Percentiles rank a stretch among this genome's conserved stretches.
Conservation (phyloP, 2,888 invertebrate genomes). For the Monoplex corrugatus region DNA sequence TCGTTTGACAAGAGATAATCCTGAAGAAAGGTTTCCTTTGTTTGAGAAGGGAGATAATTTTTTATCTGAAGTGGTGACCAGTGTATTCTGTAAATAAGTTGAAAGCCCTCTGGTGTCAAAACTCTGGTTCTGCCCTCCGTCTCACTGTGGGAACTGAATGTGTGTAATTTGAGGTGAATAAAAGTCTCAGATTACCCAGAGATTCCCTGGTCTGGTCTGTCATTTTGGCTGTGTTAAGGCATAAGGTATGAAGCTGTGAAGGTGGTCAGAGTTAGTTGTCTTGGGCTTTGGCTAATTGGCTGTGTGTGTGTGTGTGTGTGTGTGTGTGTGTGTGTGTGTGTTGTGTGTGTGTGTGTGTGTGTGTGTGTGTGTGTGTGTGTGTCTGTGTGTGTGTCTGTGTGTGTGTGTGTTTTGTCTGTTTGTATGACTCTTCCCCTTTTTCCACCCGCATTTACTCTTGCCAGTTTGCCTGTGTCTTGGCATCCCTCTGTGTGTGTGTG, state of each 20-base stretch:
- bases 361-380: too few species aligned
- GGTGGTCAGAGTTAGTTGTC: too few species aligned
- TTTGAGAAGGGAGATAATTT: not conserved
- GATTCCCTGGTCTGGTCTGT: too few species aligned
- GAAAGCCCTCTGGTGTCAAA: not conserved
- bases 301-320: not conserved
- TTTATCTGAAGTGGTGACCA: not conserved
- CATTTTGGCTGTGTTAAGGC: too few species aligned
- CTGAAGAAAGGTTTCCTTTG: not conserved
- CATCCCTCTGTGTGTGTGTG: not conserved
- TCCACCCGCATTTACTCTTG: not conserved
- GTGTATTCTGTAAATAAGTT: not conserved
- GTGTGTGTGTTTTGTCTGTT: too few species aligned
- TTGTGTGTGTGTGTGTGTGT: too few species aligned
- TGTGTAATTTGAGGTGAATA: slow-evolving; percentile 34
- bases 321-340: not conserved
- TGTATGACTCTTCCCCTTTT: too few species aligned
- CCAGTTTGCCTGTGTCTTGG: slow-evolving; percentile 36
- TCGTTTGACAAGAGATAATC: too few species aligned
- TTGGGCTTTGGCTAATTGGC: not conserved
- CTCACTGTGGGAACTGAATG: slow-evolving; percentile 18
- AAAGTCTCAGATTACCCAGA: slow-evolving; percentile 25
- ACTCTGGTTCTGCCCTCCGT: not conserved
- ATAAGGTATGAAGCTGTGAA: too few species aligned
- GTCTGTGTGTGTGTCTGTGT: too few species aligned